Percentiles rank a stretch among this genome's conserved stretches.
Evolutionary conservation across 2,113 vertebrate species (phyloP).

Genomic region (Noturus placidus): DNA sequence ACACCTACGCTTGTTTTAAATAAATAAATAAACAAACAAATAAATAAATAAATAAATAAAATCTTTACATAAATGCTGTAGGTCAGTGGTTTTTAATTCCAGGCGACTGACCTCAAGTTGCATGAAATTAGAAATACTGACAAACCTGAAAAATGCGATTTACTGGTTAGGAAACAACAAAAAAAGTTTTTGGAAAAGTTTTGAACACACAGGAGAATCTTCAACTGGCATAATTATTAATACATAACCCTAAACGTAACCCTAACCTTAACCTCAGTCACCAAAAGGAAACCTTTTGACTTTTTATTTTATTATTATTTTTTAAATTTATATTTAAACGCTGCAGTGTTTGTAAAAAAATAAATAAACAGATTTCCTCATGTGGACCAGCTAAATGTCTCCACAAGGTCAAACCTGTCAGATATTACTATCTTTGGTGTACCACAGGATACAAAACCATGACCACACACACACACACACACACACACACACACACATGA

Average conservation of each 20-base stretch:
- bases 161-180: background rate
- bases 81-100: background rate
- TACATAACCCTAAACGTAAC: background rate
- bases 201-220: background rate
- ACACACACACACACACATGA: conserved; percentile 1
- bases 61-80: background rate
- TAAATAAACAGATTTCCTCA: background rate
- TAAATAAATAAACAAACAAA: too few relatives aligned
- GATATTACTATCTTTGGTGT: background rate
- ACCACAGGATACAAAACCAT: background rate
- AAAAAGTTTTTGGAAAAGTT: background rate
- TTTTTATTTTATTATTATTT: background rate
- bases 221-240: background rate
- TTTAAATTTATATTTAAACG: background rate
- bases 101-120: background rate
- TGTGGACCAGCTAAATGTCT: background rate
- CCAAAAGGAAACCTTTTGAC: background rate
- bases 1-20: background rate
- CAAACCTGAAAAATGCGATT: background rate
- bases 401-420: conserved; percentile 16
- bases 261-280: background rate
- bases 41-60: too few relatives aligned
- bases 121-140: background rate
- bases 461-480: background rate
- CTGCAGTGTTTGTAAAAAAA: background rate